A percentile compares a stretch with the other conserved stretches of the same genome.
Conservation (phyloP, 2,888 invertebrate species). For the Chrysolina haemoptera region DNA sequence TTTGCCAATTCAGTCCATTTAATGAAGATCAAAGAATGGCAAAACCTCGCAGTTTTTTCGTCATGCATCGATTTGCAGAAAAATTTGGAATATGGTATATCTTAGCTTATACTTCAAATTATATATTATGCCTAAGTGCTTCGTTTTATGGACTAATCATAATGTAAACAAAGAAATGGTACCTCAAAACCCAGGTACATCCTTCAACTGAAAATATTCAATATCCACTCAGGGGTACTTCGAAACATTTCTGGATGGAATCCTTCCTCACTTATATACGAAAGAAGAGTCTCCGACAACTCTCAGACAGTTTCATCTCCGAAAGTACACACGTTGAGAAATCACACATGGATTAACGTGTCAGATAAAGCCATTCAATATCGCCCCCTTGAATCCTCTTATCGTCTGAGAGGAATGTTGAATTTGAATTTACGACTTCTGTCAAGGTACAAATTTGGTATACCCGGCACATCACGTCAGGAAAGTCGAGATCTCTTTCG, state of each 20-base stretch:
- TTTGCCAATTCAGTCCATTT: too few relatives aligned
- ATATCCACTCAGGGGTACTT: too few relatives aligned
- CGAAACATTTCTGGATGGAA: neutral
- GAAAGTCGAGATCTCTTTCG: conserved; percentile 29
- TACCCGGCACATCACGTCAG: conserved; percentile 22
- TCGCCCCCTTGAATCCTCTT: conserved; percentile 41
- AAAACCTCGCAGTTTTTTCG: too few relatives aligned
- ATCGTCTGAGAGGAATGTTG: conserved; percentile 40
- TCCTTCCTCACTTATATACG: neutral
- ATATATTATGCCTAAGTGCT: too few relatives aligned
- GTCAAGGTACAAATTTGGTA: conserved; percentile 33
- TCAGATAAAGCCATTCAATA: conserved; percentile 41
- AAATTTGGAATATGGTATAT: too few relatives aligned
- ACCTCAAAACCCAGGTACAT: neutral
- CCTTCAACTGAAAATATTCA: neutral
- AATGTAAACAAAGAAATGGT: too few relatives aligned
- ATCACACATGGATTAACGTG: conserved; percentile 41
- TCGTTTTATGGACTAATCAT: too few relatives aligned
- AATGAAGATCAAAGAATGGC: too few relatives aligned
- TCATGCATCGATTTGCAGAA: too few relatives aligned
- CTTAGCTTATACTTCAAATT: too few relatives aligned
- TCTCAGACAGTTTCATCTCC: conserved; percentile 3
- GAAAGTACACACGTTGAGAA: conserved; percentile 24
- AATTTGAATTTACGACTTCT: conserved; percentile 43
- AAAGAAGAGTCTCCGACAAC: neutral